These are phyloP conservation scores for Nasonovia ribisnigri DNA, from an alignment of 2,888 invertebrate species.

Conservation along the genomic window DNA sequence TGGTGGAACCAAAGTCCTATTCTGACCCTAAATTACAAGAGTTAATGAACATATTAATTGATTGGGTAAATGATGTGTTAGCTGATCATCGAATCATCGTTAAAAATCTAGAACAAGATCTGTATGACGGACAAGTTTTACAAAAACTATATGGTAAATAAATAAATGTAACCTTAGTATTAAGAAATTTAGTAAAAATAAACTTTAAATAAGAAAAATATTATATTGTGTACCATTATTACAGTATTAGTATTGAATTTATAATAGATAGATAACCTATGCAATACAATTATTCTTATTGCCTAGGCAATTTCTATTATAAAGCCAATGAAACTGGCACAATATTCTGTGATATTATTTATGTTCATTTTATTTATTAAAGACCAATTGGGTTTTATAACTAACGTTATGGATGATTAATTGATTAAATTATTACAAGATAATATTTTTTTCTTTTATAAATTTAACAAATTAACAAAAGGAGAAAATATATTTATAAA, in stretches of 20 bases:
- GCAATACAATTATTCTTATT: not conserved
- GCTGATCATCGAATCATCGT: slow-evolving; percentile 97
- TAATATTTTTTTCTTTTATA: not conserved
- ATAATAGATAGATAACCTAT: not conserved
- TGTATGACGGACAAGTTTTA: slow-evolving; percentile 95
- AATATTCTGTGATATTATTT: not conserved
- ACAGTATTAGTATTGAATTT: not conserved
- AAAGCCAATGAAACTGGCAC: not conserved
- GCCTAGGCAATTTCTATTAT: not conserved
- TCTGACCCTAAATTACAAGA: slow-evolving; percentile 89
- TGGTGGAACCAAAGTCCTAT: slow-evolving; percentile 90
- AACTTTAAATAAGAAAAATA: not conserved
- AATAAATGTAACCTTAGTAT: not conserved
- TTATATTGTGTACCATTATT: not conserved
- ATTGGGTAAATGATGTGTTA: slow-evolving; percentile 99
- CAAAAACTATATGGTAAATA: slow-evolving; percentile 77
- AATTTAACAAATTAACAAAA: not conserved
- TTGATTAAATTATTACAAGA: not conserved
- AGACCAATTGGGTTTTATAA: not conserved
- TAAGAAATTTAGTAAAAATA: not conserved
- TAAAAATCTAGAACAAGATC: slow-evolving; percentile 94
- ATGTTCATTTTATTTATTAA: not conserved
- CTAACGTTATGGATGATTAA: not conserved
- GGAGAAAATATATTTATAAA: not conserved
- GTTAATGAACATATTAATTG: slow-evolving; percentile 87